phyloP scores from a whole-genome alignment of 2,797 vertebrate species.

The Enteromius afrohamiltoni region DNA sequence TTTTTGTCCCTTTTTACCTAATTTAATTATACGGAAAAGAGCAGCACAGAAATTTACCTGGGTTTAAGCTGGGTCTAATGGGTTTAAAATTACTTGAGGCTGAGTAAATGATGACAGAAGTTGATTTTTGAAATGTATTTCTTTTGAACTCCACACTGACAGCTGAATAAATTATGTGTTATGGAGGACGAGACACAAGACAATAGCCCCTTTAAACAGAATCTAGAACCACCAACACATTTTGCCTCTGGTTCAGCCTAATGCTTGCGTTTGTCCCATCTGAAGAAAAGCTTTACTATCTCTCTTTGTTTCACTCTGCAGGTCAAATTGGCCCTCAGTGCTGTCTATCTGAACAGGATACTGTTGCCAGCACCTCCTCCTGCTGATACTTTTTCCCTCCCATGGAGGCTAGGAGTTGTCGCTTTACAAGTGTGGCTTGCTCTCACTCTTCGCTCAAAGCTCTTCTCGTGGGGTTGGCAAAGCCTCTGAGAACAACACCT shows the following conservation, averaged over 20 bases:
- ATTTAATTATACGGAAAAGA: background rate
- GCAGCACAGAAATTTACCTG: background rate
- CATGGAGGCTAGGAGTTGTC: slow-evolving; percentile 24
- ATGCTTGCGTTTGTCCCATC: background rate
- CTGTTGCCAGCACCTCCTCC: slow-evolving; percentile 61
- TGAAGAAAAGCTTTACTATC: background rate
- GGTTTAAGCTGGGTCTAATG: too few species aligned
- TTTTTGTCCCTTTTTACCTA: background rate
- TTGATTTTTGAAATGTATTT: background rate
- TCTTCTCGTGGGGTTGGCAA: slow-evolving; percentile 39
- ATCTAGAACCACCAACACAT: background rate
- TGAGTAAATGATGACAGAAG: background rate
- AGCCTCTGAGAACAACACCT: slow-evolving; percentile 39
- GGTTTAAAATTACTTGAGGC: background rate
- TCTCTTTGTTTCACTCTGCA: slow-evolving; percentile 19
- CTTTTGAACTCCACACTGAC: background rate
- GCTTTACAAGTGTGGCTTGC: slow-evolving; percentile 40
- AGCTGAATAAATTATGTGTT: background rate
- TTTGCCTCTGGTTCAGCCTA: background rate
- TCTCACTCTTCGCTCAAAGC: slow-evolving; percentile 43
- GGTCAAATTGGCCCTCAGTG: slow-evolving; percentile 12
- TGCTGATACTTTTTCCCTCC: slow-evolving; percentile 26
- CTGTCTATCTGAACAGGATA: slow-evolving; percentile 66
- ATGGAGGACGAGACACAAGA: background rate
- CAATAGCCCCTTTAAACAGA: background rate